Evolutionary conservation across 2,113 vertebrate species (phyloP), one percentile per base, ranked within the genome.

Genomic region (Actenoides hombroni): DNA sequence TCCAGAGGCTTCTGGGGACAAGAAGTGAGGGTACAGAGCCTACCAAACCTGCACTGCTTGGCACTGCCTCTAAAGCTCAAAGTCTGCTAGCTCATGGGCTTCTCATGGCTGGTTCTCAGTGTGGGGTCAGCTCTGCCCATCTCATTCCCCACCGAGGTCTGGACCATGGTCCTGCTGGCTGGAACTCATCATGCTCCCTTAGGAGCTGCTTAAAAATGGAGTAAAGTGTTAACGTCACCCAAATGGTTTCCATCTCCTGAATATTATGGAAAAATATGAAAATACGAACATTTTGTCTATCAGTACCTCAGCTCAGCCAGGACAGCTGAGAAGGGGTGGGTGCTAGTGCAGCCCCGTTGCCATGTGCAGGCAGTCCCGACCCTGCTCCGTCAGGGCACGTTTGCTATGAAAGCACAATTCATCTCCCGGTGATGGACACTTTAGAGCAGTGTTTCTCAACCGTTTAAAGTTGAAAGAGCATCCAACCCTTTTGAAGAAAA

Each of bases 401-500:
- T 42, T 9, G 53, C 80, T 16, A 16, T 88, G 86, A 96, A 93
- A 95, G 95, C 48, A 33, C 53, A 53, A 92, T 92, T 96, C 86
- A 95, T 89, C 81, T 94, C 54, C 81, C 6, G 0, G 23, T 93
- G 92, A 95, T 86, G 86, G 92, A 92, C 81, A 94, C 91, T 94
- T 95, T 82, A 92, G 86, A 95, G 88, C 68, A 75, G 84, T 6
- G 12, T 56, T 74, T 86, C 73, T 94, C 88, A 31, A 23, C 42
- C 71, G 57, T 92, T 90, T 94, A 4, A 69, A 88, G 82, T 93
- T 93, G 90, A 94, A 97, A 95, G 74, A 95, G n/a, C 77, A 68
- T 89, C 84, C 77, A 87, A n/a, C 3, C 28, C 74, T 71, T 97
- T 94, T 93, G 94, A 94, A 86, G 94, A 90, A 88, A 93, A 90